phyloP scores from a whole-genome alignment of 2,888 invertebrate genomes.

The Spilarctia lutea region DNA sequence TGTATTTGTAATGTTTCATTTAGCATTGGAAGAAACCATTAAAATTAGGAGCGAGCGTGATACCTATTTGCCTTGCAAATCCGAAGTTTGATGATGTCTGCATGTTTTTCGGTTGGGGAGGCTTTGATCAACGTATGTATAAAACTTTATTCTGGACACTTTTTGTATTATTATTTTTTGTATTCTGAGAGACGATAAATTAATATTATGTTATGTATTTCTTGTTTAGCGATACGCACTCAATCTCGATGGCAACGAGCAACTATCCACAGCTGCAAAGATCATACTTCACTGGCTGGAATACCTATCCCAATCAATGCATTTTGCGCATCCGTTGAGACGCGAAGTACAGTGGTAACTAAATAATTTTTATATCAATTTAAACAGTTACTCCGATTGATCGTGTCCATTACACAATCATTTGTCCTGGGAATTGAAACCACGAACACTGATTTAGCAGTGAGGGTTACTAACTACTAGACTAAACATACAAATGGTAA shows the following conservation, averaged over 20 bases:
- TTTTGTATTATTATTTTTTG: no score
- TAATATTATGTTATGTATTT: not conserved
- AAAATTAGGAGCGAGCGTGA: slow-evolving; percentile 62
- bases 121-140: slow-evolving; percentile 73
- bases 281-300: slow-evolving; percentile 56
- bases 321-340: slow-evolving; percentile 68
- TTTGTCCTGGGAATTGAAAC: no score
- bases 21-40: slow-evolving; percentile 77
- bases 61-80: slow-evolving; percentile 73
- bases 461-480: no score
- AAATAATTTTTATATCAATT: not conserved
- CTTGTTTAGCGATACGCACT: slow-evolving; percentile 36
- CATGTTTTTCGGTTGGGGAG: slow-evolving; percentile 78
- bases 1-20: slow-evolving; percentile 51
- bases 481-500: no score
- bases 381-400: not conserved
- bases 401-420: no score
- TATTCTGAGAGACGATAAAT: not conserved
- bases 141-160: not conserved
- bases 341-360: slow-evolving; percentile 70
- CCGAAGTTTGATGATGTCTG: slow-evolving; percentile 68
- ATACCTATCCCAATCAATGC: slow-evolving; percentile 59
- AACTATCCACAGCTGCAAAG: slow-evolving; percentile 63
- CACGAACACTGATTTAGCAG: no score
- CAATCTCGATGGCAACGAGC: slow-evolving; percentile 70